Conservation (phyloP, 2,888 invertebrate genomes). For the Habrosyne pyritoides region DNA sequence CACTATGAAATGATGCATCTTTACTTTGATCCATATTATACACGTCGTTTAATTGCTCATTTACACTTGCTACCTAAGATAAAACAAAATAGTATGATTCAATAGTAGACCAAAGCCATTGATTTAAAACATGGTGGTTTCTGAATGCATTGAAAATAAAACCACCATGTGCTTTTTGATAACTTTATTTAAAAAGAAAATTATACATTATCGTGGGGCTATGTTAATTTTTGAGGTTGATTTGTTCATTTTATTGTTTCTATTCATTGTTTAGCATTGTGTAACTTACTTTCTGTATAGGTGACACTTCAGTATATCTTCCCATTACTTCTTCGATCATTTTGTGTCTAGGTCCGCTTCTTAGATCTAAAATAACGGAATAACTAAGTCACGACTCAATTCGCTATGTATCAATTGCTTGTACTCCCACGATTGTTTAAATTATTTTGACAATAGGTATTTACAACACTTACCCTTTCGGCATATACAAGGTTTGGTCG, state of each 20-base stretch:
- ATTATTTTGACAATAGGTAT: conserved; percentile 10
- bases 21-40: not conserved
- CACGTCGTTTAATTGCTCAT: conserved; percentile 11
- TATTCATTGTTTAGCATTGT: conserved; percentile 41
- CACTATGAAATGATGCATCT: not conserved
- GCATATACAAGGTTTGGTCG: conserved; percentile 36
- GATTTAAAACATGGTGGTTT: conserved; percentile 43
- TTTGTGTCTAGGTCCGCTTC: conserved; percentile 49
- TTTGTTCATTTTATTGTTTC: conserved; percentile 12
- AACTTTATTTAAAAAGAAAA: conserved; percentile 34
- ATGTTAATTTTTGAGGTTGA: conserved; percentile 9
- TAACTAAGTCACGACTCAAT: conserved; percentile 22
- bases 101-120: conserved; percentile 1
- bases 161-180: conserved; percentile 46
- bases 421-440: conserved; percentile 60
- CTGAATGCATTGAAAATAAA: conserved; percentile 43
- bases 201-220: conserved; percentile 7
- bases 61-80: conserved; percentile 39
- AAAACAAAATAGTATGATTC: conserved; percentile 24
- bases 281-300: conserved; percentile 64
- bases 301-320: conserved; percentile 49
- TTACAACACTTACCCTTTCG: conserved; percentile 45
- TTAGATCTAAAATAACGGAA: conserved; percentile 61
- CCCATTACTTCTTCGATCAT: conserved; percentile 69
- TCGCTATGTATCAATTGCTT: conserved; percentile 23